Conservation (phyloP, 2,888 invertebrate species). For the Drosophila algonquin region DNA sequence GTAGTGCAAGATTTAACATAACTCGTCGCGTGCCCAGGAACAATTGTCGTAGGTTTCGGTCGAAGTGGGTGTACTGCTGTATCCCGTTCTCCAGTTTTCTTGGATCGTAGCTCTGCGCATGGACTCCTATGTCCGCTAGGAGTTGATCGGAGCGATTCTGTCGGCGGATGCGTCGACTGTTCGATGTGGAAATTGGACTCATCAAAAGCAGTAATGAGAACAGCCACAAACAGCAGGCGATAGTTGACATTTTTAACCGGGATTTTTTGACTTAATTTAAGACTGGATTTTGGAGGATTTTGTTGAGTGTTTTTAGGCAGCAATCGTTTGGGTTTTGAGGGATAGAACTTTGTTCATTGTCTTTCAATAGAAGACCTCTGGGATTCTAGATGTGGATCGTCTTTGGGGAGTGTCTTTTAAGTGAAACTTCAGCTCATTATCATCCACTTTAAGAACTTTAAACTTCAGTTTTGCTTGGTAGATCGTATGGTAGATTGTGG, state of each 20-base stretch:
- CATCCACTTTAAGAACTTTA: not conserved
- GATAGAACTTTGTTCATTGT: not conserved
- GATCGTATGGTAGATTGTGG: not conserved
- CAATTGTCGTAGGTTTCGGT: conserved; percentile 56
- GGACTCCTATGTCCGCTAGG: conserved; percentile 63
- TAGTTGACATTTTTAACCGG: conserved; percentile 1
- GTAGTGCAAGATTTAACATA: conserved; percentile 41
- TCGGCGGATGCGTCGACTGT: conserved; percentile 30
- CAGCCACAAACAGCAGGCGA: not conserved
- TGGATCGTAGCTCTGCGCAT: conserved; percentile 42
- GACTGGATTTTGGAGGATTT: not conserved
- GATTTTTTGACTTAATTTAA: not conserved
- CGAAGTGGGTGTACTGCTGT: conserved; percentile 67
- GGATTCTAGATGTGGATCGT: not conserved
- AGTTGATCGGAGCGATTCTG: conserved; percentile 63
- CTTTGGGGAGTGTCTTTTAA: not conserved
- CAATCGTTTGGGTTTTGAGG: not conserved
- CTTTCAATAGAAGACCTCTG: not conserved
- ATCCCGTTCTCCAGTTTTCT: conserved; percentile 45
- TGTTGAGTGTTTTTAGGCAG: not conserved
- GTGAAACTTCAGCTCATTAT: not conserved
- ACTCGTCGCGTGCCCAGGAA: conserved; percentile 56
- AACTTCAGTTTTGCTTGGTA: not conserved
- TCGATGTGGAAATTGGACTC: not conserved
- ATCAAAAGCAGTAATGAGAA: conserved; percentile 7